These are phyloP conservation scores for Cyclophora albipunctata DNA, from an alignment of 2,888 invertebrate genomes.

Conservation along the genomic window DNA sequence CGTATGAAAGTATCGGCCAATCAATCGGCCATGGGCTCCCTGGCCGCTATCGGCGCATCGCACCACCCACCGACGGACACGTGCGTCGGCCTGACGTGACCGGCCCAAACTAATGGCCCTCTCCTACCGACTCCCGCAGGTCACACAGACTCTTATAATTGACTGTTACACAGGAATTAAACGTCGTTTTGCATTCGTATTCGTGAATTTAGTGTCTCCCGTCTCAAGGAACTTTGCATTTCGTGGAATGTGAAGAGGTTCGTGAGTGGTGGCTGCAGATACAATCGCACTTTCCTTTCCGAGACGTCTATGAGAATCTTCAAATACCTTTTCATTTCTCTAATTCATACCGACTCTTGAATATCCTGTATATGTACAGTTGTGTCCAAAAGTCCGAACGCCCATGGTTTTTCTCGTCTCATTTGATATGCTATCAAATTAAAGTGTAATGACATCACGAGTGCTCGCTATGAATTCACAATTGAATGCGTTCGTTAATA, in stretches of 20 bases:
- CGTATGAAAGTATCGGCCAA: slow-evolving; percentile 41
- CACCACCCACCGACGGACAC: slow-evolving; percentile 32
- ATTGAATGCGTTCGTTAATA: slow-evolving; percentile 62
- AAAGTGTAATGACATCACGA: slow-evolving; percentile 50
- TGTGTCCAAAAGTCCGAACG: slow-evolving; percentile 18
- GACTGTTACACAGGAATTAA: background rate
- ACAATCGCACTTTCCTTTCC: slow-evolving; percentile 40
- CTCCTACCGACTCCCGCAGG: background rate
- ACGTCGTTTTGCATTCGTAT: slow-evolving; percentile 17
- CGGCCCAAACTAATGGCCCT: slow-evolving; percentile 5
- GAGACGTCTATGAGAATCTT: slow-evolving; percentile 30
- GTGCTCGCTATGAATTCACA: slow-evolving; percentile 49
- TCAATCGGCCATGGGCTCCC: slow-evolving; percentile 34
- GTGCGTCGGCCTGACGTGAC: slow-evolving; percentile 19
- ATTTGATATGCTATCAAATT: slow-evolving; percentile 43
- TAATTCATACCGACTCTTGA: slow-evolving; percentile 9
- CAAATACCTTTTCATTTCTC: slow-evolving; percentile 17
- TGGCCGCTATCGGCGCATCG: slow-evolving; percentile 33
- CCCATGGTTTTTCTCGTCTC: slow-evolving; percentile 33
- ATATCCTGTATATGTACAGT: background rate
- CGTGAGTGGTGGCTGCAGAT: slow-evolving; percentile 43
- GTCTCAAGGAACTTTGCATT: slow-evolving; percentile 24
- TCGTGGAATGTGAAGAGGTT: slow-evolving; percentile 39
- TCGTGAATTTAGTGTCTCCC: slow-evolving; percentile 20
- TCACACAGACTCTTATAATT: slow-evolving; percentile 1